Evolutionary conservation across 2,113 vertebrate species (phyloP).

Genomic region (Lepus europaeus): DNA sequence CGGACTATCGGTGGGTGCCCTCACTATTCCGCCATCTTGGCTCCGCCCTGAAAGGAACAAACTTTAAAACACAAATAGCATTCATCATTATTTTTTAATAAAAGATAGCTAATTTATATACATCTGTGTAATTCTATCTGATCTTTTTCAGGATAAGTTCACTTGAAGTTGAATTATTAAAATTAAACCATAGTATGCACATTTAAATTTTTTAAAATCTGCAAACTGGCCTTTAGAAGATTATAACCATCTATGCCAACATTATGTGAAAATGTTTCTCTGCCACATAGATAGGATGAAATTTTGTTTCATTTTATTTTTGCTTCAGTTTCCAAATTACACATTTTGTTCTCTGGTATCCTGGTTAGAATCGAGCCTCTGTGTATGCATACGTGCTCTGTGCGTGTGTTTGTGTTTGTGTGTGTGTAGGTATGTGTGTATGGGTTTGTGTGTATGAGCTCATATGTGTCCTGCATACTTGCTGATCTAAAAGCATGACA

Average conservation of each 20-base stretch:
- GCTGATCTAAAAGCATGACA: neutral
- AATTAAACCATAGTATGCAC: neutral
- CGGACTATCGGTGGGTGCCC: no score
- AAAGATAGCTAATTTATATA: neutral
- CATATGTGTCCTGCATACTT: neutral
- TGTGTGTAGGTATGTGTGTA: neutral
- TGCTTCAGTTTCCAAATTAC: neutral
- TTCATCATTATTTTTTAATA: neutral
- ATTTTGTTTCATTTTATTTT: neutral
- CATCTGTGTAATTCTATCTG: neutral
- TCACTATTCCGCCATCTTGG: no score
- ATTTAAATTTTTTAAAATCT: conserved; percentile 52
- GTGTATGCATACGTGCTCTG: neutral
- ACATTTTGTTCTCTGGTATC: neutral
- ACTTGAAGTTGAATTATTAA: conserved; percentile 37
- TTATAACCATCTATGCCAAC: neutral
- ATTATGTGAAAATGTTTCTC: neutral
- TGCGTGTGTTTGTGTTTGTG: neutral
- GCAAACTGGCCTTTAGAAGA: neutral
- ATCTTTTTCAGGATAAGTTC: conserved; percentile 13
- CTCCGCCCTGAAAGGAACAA: neutral
- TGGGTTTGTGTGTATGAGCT: neutral
- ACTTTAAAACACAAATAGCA: neutral
- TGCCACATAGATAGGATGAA: neutral
- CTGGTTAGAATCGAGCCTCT: neutral